Evolutionary conservation across 2,113 vertebrate species (phyloP), one percentile per base, ranked within the genome.

Genomic region (Globicephala melas): DNA sequence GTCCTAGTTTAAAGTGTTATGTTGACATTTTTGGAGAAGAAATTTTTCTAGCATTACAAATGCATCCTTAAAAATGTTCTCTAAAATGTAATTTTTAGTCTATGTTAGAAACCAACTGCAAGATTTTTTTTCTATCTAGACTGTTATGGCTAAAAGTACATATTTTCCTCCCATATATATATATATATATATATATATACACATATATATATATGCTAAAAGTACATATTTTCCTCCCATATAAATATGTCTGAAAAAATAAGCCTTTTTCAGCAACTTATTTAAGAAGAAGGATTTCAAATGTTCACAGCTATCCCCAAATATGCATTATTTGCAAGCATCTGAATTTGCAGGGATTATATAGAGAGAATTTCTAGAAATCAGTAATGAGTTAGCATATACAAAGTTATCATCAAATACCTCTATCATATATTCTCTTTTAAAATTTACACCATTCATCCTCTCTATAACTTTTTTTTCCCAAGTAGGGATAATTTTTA

Each of bases 1-100:
- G 83, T 73, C 85, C 94, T 93, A 89, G 47, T 96, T 97, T 93
- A 91, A 96, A 97, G 93, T 95, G 62, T 95, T 93, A 80, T 26
- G 55, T 41, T 96, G 82, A 92, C 68, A 89, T 95, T 97, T 97
- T 94, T 53, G 28, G 82, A 76, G 55, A 88, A 94, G 53, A 91
- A 95, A 74, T 38, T 74, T 97, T 87, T 86, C 62, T 82, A 70
- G 81, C 55, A 58, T 85, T 95, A 94, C 36, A 96, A 97, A 89
- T 62, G 7, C 8, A 70, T 89, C 67, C 41, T 94, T 91, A 68
- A 97, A 97, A 97, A 91, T 92, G 25, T 85, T 89, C 85, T 89
- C 31, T 95, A 86, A 96, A 95, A 95, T 96, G 38, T 70, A 91
- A 89, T 60, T 89, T 97, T 93, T 41, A 73, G 55, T 82, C 62